Conservation (phyloP, 1,140 invertebrate genomes). For the Lamellibrachia luymesi region DNA sequence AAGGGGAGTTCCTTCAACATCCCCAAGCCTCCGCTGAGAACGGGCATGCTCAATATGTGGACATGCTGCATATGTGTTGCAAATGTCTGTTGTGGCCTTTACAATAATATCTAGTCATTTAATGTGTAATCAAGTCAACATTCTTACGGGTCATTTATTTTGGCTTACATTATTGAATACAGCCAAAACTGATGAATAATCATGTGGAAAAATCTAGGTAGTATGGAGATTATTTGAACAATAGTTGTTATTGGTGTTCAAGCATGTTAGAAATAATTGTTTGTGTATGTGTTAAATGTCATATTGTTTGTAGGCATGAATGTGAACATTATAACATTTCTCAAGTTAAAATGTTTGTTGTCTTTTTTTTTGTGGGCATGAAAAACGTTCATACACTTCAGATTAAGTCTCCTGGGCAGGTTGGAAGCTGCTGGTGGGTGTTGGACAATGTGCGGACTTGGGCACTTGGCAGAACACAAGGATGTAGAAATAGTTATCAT, state of each 20-base stretch:
- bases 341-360: neutral
- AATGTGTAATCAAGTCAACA: neutral
- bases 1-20: too few species aligned
- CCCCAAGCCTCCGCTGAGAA: too few species aligned
- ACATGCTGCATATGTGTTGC: neutral
- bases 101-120: neutral
- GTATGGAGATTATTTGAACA: neutral
- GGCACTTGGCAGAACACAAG: neutral
- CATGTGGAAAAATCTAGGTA: neutral
- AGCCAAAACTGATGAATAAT: neutral
- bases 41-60: neutral
- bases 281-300: slow-evolving; percentile 1
- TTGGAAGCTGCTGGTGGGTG: neutral
- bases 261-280: neutral
- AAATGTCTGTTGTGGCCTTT: neutral
- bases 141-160: neutral
- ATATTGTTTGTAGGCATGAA: neutral
- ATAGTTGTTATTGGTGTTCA: neutral
- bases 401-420: neutral
- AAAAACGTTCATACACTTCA: neutral
- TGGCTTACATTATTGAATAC: neutral
- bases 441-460: neutral
- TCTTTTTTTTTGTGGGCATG: neutral
- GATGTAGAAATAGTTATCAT: neutral
- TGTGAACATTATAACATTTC: neutral